Base-by-base conservation (phyloP, 2,113 vertebrate genomes). In the Saguinus midas region DNA sequence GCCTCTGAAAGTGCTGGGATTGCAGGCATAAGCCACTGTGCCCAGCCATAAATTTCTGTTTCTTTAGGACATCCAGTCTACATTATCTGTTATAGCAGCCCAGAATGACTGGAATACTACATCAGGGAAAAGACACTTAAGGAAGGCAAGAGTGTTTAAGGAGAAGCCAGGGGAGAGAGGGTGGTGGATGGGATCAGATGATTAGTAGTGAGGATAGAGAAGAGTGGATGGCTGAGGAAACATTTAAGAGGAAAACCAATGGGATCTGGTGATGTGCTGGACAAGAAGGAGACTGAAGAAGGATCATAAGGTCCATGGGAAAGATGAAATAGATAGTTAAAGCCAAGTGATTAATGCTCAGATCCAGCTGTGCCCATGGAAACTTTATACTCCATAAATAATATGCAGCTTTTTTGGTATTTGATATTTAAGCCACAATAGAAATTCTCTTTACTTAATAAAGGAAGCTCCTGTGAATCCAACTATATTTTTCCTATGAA, bases 371-470 rank as follows among this genome's bases (percentile, higher is more conserved):
- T 68, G 64, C 29, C 40, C 55, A 52, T 0, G 27, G 70, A 40
- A 35, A 52, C 35, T 70, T 84, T n/a, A 27, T 0, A 64, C 12
- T 40, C 66, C 52, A 73, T 52, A 78, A 91, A 13, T 1, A 70
- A 58, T 66, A 82, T 35, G 6, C 7, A 89, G 76, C 11, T 40
- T 66, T 32, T 84, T 91, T 79, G 11, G 50, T 45, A 87, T 72
- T 85, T 92, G 55, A 8, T 76, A 86, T 79, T 90, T 87, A n/a
- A 76, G 55, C 55, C 52, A 79, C 18, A 66, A 58, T 5, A 25
- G 16, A 92, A 92, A 58, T 89, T 83, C 27, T 55, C 35, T 91
- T 95, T 81, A 80, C 18, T 93, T 29, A 64, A 48, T 82, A 94
- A 92, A 81, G 37, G 25, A 66, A 78, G 9, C 3, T 92, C 0